Evolutionary conservation across 92 coral and sea anemone species (phyloP).

Genomic region (Epizoanthus rinbou): DNA sequence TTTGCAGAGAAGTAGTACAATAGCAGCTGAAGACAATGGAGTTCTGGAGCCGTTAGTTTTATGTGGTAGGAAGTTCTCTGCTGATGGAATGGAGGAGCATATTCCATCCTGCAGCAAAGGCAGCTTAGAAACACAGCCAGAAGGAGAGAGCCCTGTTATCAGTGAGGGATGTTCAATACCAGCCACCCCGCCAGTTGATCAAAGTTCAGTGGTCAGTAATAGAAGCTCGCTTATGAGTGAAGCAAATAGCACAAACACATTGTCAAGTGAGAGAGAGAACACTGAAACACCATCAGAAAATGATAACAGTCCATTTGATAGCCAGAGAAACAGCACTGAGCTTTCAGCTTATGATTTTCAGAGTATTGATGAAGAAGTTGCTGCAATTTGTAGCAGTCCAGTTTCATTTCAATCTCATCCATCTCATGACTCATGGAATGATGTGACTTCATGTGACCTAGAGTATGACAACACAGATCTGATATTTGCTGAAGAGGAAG

Average conservation of each 20-base stretch:
- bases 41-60: neutral
- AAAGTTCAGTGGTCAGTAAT: neutral
- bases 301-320: neutral
- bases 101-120: neutral
- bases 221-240: constrained; percentile 30
- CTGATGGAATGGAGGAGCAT: neutral
- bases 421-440: constrained; percentile 5
- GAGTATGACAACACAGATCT: constrained; percentile 66
- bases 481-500: constrained; percentile 21
- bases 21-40: neutral
- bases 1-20: neutral
- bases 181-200: constrained; percentile 22
- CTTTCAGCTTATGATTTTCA: constrained; percentile 5
- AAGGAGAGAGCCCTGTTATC: neutral
- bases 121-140: constrained; percentile 24
- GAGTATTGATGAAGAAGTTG: constrained; percentile 43
- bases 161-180: neutral
- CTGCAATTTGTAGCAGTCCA: constrained; percentile 32
- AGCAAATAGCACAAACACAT: neutral
- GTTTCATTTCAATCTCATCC: constrained; percentile 27
- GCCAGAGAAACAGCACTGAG: neutral
- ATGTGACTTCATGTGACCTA: constrained; percentile 36
- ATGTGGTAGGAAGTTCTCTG: constrained; percentile 6
- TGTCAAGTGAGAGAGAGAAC: constrained; percentile 1
- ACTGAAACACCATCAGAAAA: neutral